Conservation (phyloP, 2,797 vertebrate species). For the Erethizon dorsatum region DNA sequence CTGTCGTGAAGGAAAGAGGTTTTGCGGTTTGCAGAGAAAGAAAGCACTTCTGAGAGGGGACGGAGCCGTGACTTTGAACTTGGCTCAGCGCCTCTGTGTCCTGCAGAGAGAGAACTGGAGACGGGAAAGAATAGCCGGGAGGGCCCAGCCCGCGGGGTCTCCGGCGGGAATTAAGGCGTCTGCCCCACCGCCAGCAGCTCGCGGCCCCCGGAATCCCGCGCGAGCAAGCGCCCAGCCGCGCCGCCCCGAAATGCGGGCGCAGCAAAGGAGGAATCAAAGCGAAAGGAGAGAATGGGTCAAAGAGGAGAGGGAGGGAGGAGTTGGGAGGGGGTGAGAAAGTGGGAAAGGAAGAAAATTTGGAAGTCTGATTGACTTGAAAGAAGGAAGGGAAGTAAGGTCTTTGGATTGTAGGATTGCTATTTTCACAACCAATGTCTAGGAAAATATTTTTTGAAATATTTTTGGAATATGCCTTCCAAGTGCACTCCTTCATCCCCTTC, state of each 20-base stretch:
- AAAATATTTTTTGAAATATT: conserved; percentile 21
- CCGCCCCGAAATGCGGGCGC: neutral
- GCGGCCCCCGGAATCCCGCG: conserved; percentile 46
- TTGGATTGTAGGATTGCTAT: neutral
- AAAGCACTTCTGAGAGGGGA: conserved; percentile 95
- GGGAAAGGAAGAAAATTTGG: conserved; percentile 36
- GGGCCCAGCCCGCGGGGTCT: conserved; percentile 83
- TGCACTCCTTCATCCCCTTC: neutral
- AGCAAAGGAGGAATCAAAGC: conserved; percentile 10
- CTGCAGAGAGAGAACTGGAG: conserved; percentile 94
- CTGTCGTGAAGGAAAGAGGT: conserved; percentile 86
- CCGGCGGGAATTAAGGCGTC: conserved; percentile 85
- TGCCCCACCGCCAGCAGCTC: conserved; percentile 59
- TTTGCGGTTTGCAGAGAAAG: conserved; percentile 93
- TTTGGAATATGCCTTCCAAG: conserved; percentile 50
- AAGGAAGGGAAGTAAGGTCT: conserved; percentile 70
- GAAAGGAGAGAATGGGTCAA: conserved; percentile 55
- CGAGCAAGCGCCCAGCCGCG: conserved; percentile 67
- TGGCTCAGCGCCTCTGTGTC: conserved; percentile 97
- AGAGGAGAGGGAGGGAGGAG: conserved; percentile 22
- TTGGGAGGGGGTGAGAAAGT: conserved; percentile 4
- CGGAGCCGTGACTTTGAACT: conserved; percentile 99
- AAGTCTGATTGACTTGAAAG: conserved; percentile 19
- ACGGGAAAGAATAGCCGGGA: conserved; percentile 86
- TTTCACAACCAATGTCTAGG: conserved; percentile 44